phyloP scores from a whole-genome alignment of 2,113 vertebrate genomes.

The Gulo gulo region DNA sequence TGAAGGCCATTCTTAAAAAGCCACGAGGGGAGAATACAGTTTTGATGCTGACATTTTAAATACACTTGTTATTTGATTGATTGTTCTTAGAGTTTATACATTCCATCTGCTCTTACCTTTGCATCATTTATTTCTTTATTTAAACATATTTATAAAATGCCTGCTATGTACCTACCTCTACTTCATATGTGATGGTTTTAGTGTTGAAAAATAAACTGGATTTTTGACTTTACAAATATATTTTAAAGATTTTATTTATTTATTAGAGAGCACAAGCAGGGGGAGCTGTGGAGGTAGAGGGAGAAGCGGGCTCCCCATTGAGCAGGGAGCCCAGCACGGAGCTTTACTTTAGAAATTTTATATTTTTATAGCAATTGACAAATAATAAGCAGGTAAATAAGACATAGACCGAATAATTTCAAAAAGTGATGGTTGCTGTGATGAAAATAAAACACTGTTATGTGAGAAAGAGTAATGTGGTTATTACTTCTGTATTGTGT shows the following conservation, averaged over 20 bases:
- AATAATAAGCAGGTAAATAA: background rate
- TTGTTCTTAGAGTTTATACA: background rate
- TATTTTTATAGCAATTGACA: background rate
- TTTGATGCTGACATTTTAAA: background rate
- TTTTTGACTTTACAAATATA: background rate
- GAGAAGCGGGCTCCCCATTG: background rate
- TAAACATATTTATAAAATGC: background rate
- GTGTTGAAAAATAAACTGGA: background rate
- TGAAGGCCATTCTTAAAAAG: background rate
- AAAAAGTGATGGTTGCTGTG: background rate
- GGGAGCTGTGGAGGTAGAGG: background rate
- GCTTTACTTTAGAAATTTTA: background rate
- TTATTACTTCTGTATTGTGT: background rate
- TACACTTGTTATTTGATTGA: background rate
- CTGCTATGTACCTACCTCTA: background rate
- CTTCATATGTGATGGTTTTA: background rate
- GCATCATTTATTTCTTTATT: background rate
- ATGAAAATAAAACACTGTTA: background rate
- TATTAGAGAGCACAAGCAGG: background rate
- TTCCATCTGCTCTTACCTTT: background rate
- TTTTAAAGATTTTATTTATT: background rate
- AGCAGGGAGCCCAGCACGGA: no score
- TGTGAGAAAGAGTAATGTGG: background rate
- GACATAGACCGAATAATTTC: background rate
- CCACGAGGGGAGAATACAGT: background rate